Percentiles rank a stretch among this genome's conserved stretches.
phyloP scores from a whole-genome alignment of 2,797 vertebrate genomes.

The Lacerta bilineata region DNA sequence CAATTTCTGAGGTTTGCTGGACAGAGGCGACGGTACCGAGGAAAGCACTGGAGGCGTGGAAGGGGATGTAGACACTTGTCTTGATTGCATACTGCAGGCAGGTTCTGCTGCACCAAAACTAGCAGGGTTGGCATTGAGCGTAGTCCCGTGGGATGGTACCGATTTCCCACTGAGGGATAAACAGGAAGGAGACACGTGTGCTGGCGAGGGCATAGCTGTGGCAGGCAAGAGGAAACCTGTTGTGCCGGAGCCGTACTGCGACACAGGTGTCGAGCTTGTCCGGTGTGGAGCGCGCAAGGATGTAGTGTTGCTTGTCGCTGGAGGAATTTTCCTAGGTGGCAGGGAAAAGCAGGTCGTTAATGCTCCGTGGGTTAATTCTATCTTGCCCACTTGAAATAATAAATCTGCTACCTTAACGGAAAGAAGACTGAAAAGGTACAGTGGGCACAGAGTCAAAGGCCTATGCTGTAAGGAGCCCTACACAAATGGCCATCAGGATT shows the following conservation, averaged over 20 bases:
- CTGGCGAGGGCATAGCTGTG: conserved; percentile 83
- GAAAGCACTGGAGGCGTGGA: conserved; percentile 96
- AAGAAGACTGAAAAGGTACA: not conserved
- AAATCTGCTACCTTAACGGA: not conserved
- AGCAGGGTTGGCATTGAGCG: conserved; percentile 91
- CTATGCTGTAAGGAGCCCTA: not conserved
- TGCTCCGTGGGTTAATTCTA: not conserved
- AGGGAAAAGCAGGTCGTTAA: not conserved
- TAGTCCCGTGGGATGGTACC: conserved; percentile 93
- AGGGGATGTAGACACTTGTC: conserved; percentile 97
- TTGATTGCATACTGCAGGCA: conserved; percentile 92
- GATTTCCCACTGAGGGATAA: conserved; percentile 87
- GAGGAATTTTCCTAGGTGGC: conserved; percentile 92
- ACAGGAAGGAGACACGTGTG: conserved; percentile 83
- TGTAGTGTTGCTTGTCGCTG: conserved; percentile 88
- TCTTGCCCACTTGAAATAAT: not conserved
- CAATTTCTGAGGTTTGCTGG: conserved; percentile 94
- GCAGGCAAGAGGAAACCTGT: conserved; percentile 88
- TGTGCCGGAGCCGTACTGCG: conserved; percentile 84
- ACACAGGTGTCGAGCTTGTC: conserved; percentile 85
- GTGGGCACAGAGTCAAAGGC: not conserved
- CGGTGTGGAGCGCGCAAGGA: conserved; percentile 87
- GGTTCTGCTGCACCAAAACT: conserved; percentile 88
- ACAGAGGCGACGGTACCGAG: conserved; percentile 90
- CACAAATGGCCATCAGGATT: too few species aligned